Conservation (phyloP, 2,888 invertebrate species). For the Metacarcinus magister region DNA sequence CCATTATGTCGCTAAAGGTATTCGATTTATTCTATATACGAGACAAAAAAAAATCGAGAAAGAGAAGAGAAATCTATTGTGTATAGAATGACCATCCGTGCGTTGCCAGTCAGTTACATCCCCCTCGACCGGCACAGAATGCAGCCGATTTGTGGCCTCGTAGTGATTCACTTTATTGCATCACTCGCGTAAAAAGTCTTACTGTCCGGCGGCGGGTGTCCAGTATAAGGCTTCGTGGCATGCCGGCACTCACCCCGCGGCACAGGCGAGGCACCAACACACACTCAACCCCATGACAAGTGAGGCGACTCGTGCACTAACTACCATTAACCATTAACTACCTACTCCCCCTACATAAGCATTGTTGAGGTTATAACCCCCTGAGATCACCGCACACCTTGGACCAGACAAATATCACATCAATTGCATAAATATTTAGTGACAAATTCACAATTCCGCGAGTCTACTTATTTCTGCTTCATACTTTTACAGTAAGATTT, state of each 20-base stretch:
- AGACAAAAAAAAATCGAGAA: neutral
- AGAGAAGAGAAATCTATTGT: neutral
- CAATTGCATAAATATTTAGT: no score
- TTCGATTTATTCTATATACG: neutral
- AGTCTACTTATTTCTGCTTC: neutral
- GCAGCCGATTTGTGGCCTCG: constrained; percentile 13
- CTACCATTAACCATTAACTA: neutral
- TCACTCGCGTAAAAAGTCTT: neutral
- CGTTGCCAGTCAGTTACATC: neutral
- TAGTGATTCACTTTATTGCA: constrained; percentile 41
- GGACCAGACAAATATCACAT: no score
- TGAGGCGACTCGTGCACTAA: neutral
- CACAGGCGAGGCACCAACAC: no score
- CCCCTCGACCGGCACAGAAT: neutral
- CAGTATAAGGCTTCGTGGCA: neutral
- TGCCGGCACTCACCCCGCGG: neutral
- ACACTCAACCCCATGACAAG: no score
- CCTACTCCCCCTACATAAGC: no score
- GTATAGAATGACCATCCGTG: neutral
- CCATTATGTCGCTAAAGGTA: no score
- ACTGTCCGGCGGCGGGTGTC: neutral
- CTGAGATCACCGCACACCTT: no score
- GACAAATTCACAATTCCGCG: neutral
- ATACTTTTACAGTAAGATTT: neutral
- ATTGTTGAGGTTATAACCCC: no score